Evolutionary conservation across 2,797 vertebrate genomes (phyloP).

Genomic region (Sebastes miniatus): DNA sequence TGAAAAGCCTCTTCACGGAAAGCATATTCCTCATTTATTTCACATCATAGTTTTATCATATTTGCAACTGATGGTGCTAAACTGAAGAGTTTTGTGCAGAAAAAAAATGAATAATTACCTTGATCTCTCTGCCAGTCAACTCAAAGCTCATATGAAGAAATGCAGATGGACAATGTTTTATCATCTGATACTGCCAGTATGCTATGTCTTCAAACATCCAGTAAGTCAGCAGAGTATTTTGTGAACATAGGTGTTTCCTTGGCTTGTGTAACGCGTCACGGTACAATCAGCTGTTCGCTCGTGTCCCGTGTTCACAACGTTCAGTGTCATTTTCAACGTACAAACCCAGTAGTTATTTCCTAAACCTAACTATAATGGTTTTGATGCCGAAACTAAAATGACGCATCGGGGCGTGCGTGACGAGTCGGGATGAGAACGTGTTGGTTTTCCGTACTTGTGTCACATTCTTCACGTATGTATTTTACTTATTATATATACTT

Average conservation of each 20-base stretch:
- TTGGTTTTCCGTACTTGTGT: too few relatives aligned
- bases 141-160: neutral
- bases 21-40: conserved; percentile 19
- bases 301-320: too few relatives aligned
- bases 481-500: too few relatives aligned
- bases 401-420: too few relatives aligned
- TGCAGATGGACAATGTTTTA: neutral
- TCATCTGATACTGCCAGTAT: neutral
- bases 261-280: neutral
- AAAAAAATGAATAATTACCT: neutral
- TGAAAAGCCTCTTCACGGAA: conserved; percentile 21
- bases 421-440: too few relatives aligned
- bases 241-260: neutral
- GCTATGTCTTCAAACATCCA: neutral
- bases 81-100: neutral
- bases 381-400: too few relatives aligned
- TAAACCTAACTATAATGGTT: too few relatives aligned
- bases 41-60: conserved; percentile 8
- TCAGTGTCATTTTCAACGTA: too few relatives aligned
- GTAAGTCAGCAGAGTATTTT: neutral
- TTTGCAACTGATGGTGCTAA: conserved; percentile 7
- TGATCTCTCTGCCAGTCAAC: neutral
- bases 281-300: too few relatives aligned
- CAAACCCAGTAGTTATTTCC: too few relatives aligned
- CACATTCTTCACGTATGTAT: too few relatives aligned